A percentile compares a stretch with the other conserved stretches of the same genome.
Evolutionary conservation across 2,113 vertebrate species (phyloP).

Genomic region (Probosciger aterrimus): DNA sequence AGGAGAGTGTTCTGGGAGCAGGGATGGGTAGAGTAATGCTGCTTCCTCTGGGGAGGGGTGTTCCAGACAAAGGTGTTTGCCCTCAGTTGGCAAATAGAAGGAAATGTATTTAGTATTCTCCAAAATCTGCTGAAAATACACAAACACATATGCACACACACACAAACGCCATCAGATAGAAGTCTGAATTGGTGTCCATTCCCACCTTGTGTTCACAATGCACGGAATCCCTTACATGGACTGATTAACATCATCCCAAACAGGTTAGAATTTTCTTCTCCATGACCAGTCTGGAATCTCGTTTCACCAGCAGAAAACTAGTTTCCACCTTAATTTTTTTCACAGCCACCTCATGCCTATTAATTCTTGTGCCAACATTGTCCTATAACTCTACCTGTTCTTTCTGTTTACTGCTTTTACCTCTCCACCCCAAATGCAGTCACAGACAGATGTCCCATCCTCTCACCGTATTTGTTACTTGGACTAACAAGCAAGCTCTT

Average conservation of each 20-base stretch:
- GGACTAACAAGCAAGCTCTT: neutral
- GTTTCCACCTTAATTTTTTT: neutral
- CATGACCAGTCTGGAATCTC: neutral
- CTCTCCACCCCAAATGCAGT: neutral
- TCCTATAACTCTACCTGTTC: rapidly evolving
- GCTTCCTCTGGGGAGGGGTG: neutral
- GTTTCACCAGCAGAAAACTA: rapidly evolving
- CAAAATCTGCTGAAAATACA: neutral
- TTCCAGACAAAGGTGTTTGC: neutral
- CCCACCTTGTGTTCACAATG: neutral
- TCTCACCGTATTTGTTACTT: neutral
- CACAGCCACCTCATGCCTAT: neutral
- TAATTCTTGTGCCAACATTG: neutral
- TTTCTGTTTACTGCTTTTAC: neutral
- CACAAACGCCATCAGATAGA: neutral
- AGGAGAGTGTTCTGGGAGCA: neutral
- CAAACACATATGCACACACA: rapidly evolving
- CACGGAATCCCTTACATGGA: rapidly evolving
- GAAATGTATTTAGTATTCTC: rapidly evolving
- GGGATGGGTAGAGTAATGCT: neutral
- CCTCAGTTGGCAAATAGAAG: neutral
- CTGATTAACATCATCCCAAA: rapidly evolving
- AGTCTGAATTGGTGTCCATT: rapidly evolving
- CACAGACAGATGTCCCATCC: neutral
- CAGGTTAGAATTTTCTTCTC: neutral